Base-by-base conservation (phyloP, 2,888 invertebrate genomes). In the Acleris cristana region DNA sequence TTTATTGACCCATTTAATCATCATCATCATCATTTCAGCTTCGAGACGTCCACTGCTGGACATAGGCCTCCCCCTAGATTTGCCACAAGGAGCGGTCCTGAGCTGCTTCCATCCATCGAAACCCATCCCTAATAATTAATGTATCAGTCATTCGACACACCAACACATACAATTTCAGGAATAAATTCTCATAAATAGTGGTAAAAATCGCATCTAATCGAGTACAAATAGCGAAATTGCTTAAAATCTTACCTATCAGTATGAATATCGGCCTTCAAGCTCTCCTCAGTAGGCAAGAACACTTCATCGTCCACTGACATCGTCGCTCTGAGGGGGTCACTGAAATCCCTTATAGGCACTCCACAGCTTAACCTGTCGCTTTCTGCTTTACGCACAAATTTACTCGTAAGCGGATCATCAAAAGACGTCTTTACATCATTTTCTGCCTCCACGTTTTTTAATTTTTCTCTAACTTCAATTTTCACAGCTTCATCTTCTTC, bases 251-350 rank as follows among this genome's bases (percentile, higher is more conserved):
- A 92, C 93, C 93, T 86, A 63, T 91, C 92, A 40, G 77, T 86
- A 48, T 90, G 86, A 72, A 82, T 82, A 71, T 93, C 92, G 19
- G 90, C 88, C 64, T 87, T 85, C 59, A 92, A 71, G 0, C 84
- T 85, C 58, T 90, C 90, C 61, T 90, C 90, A 30, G 89, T 89
- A 0, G 93, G 89, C 26, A 93, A 71, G 53, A 93, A 91, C 16
- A 92, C 93, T 1, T 93, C 93, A 62, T 93, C 92, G 7, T 90
- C 90, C 40, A 83, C 88, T 14, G 78, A 89, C 71, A 85, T 87
- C 86, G 89, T 88, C 0, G 95, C 88, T 0, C 94, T 96, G 56
- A 98, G 87, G 0, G 98, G 98, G 90, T 98, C 98, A 69, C 97
- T 97, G 73, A 95, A 96, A 84, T 97, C 97, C 59, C 95, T 94